Base-by-base conservation (phyloP, 1,140 invertebrate genomes). In the Monomorium pharaonis region DNA sequence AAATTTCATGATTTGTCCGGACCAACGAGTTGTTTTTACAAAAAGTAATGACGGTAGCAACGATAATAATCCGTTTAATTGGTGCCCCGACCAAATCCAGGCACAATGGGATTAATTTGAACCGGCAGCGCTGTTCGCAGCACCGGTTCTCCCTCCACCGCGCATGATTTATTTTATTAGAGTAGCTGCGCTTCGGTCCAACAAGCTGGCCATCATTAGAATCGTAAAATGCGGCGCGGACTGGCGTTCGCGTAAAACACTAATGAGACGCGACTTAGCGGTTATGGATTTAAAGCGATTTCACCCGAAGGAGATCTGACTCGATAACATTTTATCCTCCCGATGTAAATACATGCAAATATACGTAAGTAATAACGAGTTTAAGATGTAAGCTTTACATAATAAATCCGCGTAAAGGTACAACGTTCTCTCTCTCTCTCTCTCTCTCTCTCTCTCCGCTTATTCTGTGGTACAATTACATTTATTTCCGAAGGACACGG, bases 121-220 rank as follows among this genome's bases (percentile, higher is more conserved):
- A 91, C 84, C 89, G 77, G 88, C 89, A 90, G 89, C 86, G 81
- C 84, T 90, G 89, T 88, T 90, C 86, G 84, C 89, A 81, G 63
- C 87, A 58, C 63, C 83, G 70, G 76, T 33, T 33, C 88, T 80
- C 88, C 76, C 88, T 81, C 74, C 84, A 85, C 83, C 89, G 56
- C 89, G 89, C 86, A 91, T 91, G 89, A 91, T 91, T 91, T 91
- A 91, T 91, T 91, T 91, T 91, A 91, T 91, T 91, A 91, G 89
- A 91, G 89, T 90, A 86, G 77, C 84, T 86, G 89, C 89, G 89
- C 84, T 90, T 90, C 86, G 88, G 83, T 84, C 89, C 87, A 83
- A 91, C 89, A 90, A 78, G 86, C 89, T 67, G 84, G 89, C 89
- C 89, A 76, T 91, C 89, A 91, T 91, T 91, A 91, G 89, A 91